Base-by-base conservation (phyloP, 2,888 invertebrate species). In the Artemia sinica region DNA sequence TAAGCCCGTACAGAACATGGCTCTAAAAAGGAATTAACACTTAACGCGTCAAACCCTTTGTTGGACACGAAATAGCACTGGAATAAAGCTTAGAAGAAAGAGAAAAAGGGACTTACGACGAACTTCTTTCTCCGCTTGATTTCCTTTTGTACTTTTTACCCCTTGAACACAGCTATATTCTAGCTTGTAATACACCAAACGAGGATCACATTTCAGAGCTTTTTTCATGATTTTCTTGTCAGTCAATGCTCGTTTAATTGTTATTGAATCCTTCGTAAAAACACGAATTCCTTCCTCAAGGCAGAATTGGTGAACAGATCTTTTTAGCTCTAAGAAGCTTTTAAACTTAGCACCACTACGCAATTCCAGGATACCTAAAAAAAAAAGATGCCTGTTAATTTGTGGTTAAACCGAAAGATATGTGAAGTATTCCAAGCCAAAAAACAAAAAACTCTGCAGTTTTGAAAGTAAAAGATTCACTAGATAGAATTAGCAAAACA, bases 101-200 rank as follows among this genome's bases (percentile, higher is more conserved):
- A 41, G 6, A 41, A 41, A 41, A 41, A 41, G 41, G 41, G 41
- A 58, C 63, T 58, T 58, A 58, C 63, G 63, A 58, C 10, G 63
- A 28, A 9, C 63, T 58, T 58, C 63, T 8, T 10, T 58, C 63
- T n/a, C 63, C 63, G 9, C 11, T 58, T 58, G 63, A 58, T 58
- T 58, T 58, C n/a, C 63, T 58, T 58, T 58, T 58, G 63, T 58
- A 58, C 63, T 58, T 58, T 28, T 58, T 58, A n/a, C 63, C 63
- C 63, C 63, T 10, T 58, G 63, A 58, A 58, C 63, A 58, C 63
- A 58, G 63, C 63, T 18, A 58, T 18, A 58, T 28, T 58, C 63
- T 9, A 58, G 63, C 63, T 58, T 58, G 63, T 58, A 58, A 28
- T 58, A 58, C n/a, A 58, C 3, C 14, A 58, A 28, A 28, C 63